Evolutionary conservation across 2,113 vertebrate species (phyloP), one percentile per base, ranked within the genome.

Genomic region (Thymallus thymallus): DNA sequence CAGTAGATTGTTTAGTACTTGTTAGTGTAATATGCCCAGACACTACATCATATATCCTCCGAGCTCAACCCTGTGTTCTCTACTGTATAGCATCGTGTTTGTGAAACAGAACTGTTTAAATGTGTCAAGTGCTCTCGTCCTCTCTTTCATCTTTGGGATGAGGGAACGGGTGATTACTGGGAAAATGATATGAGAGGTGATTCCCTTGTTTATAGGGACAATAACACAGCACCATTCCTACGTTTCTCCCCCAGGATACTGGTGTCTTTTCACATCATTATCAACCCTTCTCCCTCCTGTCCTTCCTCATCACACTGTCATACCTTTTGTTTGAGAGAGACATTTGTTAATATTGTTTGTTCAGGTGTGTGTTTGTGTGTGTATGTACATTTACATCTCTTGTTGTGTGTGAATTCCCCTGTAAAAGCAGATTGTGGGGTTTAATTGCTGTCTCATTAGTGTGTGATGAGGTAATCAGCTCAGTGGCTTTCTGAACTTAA

Each of bases 381-480:
- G 70, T 23, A 62, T 26, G 9, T 45, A 22, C 20, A 16, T 24
- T 60, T 5, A 22, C 32, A 68, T 22, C 22, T 13, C 41, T 22
- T 46, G 66, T 45, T 45, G 41, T 48, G 66, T 46, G 10, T 68
- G 56, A 80, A 76, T 85, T 82, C 48, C 78, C 73, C 83, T 86
- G 87, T 91, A 91, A 90, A 85, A 92, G 88, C 90, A 90, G 76
- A 83, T 79, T 85, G 78, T 56, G 80, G 78, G 88, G 94, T 95
- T 95, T 94, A 96, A 97, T 97, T 94, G 95, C 94, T 94, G 91
- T 92, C 95, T 95, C 95, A 94, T 95, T 94, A 95, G 94, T 51
- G 88, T 92, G 93, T 94, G 96, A 95, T 95, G 95, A 96, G 93
- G 92, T 93, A 95, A 95, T 93, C 92, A 93, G 94, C 94, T 94